Conservation (phyloP, 2,797 vertebrate genomes). For the Alectoris magna region DNA sequence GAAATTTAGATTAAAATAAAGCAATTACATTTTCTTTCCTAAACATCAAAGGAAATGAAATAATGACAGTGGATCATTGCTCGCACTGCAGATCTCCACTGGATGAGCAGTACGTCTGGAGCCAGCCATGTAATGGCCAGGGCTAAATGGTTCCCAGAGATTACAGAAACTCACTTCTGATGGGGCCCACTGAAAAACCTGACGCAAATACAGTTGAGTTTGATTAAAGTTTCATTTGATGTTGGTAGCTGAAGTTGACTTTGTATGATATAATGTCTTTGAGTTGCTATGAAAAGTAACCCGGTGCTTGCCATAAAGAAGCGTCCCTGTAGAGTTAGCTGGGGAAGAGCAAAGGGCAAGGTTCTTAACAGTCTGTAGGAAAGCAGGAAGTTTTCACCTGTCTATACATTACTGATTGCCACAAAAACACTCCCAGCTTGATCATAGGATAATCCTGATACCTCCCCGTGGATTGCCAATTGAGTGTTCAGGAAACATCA, state of each 20-base stretch:
- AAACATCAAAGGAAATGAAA: slow-evolving; percentile 49
- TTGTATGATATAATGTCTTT: neutral
- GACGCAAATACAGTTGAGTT: neutral
- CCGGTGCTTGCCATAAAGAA: neutral
- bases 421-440: neutral
- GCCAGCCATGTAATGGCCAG: neutral
- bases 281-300: neutral
- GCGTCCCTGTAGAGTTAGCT: neutral
- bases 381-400: neutral
- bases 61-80: slow-evolving; percentile 28
- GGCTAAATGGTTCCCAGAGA: neutral
- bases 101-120: slow-evolving; percentile 9
- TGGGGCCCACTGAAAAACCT: neutral
- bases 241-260: neutral
- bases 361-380: neutral
- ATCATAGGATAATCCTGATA: neutral
- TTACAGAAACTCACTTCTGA: neutral
- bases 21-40: slow-evolving; percentile 52
- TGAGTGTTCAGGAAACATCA: neutral
- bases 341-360: neutral
- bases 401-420: neutral
- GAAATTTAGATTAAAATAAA: slow-evolving; percentile 47
- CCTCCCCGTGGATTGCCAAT: neutral
- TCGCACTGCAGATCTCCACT: neutral
- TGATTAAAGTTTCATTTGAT: neutral